These are phyloP conservation scores for Poeciliopsis turneri DNA, from an alignment of 2,797 vertebrate genomes.

Conservation along the genomic window DNA sequence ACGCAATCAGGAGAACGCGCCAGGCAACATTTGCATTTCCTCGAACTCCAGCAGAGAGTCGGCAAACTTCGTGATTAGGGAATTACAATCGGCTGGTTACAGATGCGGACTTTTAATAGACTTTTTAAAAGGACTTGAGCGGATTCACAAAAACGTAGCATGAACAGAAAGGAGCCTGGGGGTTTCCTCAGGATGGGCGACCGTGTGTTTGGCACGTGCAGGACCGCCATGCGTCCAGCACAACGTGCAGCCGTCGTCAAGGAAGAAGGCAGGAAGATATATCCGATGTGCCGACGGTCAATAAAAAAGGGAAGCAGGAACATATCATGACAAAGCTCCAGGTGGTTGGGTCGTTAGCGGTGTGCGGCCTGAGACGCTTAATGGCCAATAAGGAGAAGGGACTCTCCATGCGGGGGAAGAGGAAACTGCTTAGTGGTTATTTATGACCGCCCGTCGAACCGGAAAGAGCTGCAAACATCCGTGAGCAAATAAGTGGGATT, in stretches of 20 bases:
- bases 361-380: conserved; percentile 18
- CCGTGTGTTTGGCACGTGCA: conserved; percentile 46
- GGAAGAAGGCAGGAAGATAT: conserved; percentile 32
- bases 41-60: not conserved
- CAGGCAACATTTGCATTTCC: not conserved
- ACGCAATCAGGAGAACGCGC: conserved; percentile 24
- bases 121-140: not conserved
- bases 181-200: conserved; percentile 56
- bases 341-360: conserved; percentile 32
- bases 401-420: conserved; percentile 47
- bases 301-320: conserved; percentile 59
- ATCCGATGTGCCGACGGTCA: conserved; percentile 19
- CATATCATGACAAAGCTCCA: conserved; percentile 25
- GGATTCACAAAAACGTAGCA: not conserved
- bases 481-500: not conserved
- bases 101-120: not conserved
- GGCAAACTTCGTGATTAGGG: not conserved
- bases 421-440: conserved; percentile 49
- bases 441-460: conserved; percentile 35
- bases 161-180: not conserved
- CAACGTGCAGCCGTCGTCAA: conserved; percentile 13
- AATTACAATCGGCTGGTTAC: not conserved
- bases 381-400: conserved; percentile 41
- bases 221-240: conserved; percentile 4
- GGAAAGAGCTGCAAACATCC: conserved; percentile 17